Conservation (phyloP, 2,888 invertebrate genomes). For the Nasonia oneida region DNA sequence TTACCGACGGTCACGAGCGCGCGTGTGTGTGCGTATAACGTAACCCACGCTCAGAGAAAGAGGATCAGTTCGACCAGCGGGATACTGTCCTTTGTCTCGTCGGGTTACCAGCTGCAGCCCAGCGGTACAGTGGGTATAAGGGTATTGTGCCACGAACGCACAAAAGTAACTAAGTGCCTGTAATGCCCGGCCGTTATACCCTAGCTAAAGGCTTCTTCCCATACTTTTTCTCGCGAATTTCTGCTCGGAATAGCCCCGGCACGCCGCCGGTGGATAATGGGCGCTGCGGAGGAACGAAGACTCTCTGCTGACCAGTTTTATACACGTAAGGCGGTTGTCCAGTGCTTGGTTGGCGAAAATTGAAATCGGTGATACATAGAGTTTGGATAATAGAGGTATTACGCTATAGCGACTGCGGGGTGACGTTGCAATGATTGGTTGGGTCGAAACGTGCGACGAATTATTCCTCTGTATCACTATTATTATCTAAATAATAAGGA, state of each 20-base stretch:
- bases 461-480: no score
- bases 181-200: conserved; percentile 24
- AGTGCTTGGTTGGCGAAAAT: not conserved
- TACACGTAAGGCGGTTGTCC: not conserved
- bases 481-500: no score
- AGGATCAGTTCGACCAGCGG: not conserved
- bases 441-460: no score
- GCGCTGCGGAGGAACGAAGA: not conserved
- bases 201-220: not conserved
- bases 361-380: not conserved
- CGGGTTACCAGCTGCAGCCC: not conserved
- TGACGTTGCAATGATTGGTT: not conserved
- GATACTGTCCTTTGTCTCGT: not conserved
- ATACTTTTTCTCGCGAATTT: not conserved
- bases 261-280: no score
- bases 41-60: not conserved
- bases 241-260: not conserved
- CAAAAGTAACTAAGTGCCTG: conserved; percentile 43
- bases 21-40: not conserved
- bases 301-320: not conserved
- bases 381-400: not conserved
- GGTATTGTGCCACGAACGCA: not conserved
- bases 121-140: not conserved
- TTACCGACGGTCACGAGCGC: not conserved
- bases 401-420: not conserved